Conservation (phyloP, 1,140 invertebrate genomes). For the Delia radicum region DNA sequence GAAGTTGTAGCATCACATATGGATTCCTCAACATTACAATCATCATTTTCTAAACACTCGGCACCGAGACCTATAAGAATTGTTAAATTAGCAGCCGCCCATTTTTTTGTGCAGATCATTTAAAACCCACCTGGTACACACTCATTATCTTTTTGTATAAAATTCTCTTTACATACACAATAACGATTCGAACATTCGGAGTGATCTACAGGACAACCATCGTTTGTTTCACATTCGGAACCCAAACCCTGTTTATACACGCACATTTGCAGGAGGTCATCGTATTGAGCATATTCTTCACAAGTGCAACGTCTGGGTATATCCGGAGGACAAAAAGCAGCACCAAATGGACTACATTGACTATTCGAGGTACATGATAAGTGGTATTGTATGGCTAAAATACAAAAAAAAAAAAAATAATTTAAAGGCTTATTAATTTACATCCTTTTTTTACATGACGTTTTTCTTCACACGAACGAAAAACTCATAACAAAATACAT, state of each 20-base stretch:
- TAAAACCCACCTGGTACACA: slow-evolving; percentile 46
- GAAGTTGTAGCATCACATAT: slow-evolving; percentile 43
- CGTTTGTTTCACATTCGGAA: slow-evolving; percentile 44
- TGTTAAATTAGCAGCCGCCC: not conserved
- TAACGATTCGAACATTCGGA: slow-evolving; percentile 52
- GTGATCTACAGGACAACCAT: slow-evolving; percentile 48
- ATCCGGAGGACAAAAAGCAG: slow-evolving; percentile 43
- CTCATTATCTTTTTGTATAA: slow-evolving; percentile 43
- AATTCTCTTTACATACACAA: slow-evolving; percentile 55
- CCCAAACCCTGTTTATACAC: slow-evolving; percentile 47
- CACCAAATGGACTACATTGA: slow-evolving; percentile 53
- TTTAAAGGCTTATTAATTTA: not conserved
- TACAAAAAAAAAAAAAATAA: not conserved
- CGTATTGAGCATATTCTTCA: slow-evolving; percentile 49
- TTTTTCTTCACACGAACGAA: not conserved
- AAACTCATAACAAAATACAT: too few species aligned
- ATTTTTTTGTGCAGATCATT: not conserved
- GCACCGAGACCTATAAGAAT: slow-evolving; percentile 54
- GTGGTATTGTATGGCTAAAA: slow-evolving; percentile 50
- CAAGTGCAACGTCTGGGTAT: slow-evolving; percentile 51
- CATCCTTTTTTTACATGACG: too few species aligned
- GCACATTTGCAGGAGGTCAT: slow-evolving; percentile 48
- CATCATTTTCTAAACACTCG: slow-evolving; percentile 48
- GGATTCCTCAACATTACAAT: slow-evolving; percentile 56
- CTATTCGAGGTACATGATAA: slow-evolving; percentile 51